Percentiles rank a stretch among this genome's conserved stretches.
Conservation (phyloP, 2,113 vertebrate genomes). For the Hippocampus mohnikei region DNA sequence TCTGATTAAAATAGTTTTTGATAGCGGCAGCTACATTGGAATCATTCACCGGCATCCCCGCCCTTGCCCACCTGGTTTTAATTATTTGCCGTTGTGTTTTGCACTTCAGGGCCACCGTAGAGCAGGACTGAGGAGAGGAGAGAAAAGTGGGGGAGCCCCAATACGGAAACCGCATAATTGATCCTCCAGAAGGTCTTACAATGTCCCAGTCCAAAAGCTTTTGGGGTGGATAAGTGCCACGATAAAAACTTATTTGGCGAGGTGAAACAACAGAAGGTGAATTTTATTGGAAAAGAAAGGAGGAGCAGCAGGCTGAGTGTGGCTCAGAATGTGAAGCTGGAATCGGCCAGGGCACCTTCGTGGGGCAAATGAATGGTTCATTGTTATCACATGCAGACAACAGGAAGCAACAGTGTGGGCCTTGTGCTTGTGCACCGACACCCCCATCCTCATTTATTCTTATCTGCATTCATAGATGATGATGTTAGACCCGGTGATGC, state of each 20-base stretch:
- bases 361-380: conserved; percentile 53
- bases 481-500: background rate
- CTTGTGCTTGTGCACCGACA: conserved; percentile 37
- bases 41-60: no score
- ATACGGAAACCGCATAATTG: background rate
- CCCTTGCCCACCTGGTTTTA: no score
- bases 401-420: conserved; percentile 52
- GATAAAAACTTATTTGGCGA: conserved; percentile 18
- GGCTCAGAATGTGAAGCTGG: conserved; percentile 66
- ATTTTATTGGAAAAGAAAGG: conserved; percentile 14
- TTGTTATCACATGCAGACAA: conserved; percentile 55
- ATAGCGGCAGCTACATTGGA: no score
- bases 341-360: conserved; percentile 57
- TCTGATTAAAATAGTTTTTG: no score
- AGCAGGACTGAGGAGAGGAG: background rate
- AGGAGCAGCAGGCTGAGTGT: conserved; percentile 43
- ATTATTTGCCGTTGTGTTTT: no score
- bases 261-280: conserved; percentile 29
- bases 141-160: background rate
- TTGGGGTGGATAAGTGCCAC: background rate
- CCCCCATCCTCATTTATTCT: conserved; percentile 3
- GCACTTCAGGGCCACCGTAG: no score
- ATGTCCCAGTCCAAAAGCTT: background rate
- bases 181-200: background rate
- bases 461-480: conserved; percentile 1